Evolutionary conservation across 1,140 invertebrate genomes (phyloP), one percentile per base, ranked within the genome.

Genomic region (Leptonema lineaticorne): DNA sequence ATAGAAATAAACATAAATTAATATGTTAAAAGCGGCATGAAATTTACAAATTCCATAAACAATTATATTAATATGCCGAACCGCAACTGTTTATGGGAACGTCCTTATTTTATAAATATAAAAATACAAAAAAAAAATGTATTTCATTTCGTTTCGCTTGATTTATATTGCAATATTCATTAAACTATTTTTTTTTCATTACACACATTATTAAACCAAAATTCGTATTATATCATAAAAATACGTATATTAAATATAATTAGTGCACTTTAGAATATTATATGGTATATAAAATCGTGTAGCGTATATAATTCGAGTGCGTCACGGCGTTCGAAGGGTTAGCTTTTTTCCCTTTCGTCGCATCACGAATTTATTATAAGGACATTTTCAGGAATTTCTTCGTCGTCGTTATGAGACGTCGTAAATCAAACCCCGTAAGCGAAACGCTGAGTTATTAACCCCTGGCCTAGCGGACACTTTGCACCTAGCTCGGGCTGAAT

Each of bases 391-490:
- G 53, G 64, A 66, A 66, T 66, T 64, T 66, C 64, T 30, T 41
- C 20, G n/a, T 56, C 64, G 18, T 5, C 30, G 28, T 66, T 33
- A 58, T 56, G 65, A 69, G 53, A 50, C 20, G 64, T 59, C 37
- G 66, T 70, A 68, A 70, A 70, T 70, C 69, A 70, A 70, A 46
- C 22, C 48, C 45, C 27, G 28, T n/a, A n/a, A n/a, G n/a, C n/a
- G 27, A 60, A 30, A 37, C 27, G 24, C 58, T 53, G 57, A 48
- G 69, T 66, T 67, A 70, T 70, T 70, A 70, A 70, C 53, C 41
- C 53, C 41, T 30, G 22, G 28, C 22, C 20, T n/a, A 4, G 63
- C 30, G 53, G 53, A 37, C 58, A 14, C 59, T 45, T 37, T 37
- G 50, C 45, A 18, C 11, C 27, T 18, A 9, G 45, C 46, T 46